Evolutionary conservation across 2,888 invertebrate genomes (phyloP), one percentile per base, ranked within the genome.

Genomic region (Leptodirus hochenwartii): DNA sequence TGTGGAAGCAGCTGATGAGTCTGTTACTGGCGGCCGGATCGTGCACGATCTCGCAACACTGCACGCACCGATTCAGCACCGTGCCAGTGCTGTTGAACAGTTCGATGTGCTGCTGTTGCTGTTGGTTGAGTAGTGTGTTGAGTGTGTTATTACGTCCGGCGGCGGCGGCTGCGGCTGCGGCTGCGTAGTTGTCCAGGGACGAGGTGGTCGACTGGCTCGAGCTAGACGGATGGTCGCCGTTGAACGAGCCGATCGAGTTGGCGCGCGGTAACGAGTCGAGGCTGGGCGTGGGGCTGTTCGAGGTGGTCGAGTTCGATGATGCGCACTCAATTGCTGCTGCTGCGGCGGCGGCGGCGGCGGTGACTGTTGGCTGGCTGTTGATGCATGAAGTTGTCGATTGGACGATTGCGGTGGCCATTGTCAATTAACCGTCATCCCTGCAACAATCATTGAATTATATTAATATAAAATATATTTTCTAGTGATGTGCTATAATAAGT

Each of bases 391-490:
- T n/a, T n/a, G n/a, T n/a, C n/a, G n/a, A n/a, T n/a, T n/a, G n/a
- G n/a, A n/a, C n/a, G n/a, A n/a, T n/a, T n/a, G n/a, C n/a, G 63
- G 85, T 82, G 70, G 82, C 85, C 85, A 85, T 84, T 71, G 79
- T 81, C 75, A 78, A 65, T 75, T 74, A 72, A 74, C 75, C 76
- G 69, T 75, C 77, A 77, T 77, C 75, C 76, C 77, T 77, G 69
- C 20, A 69, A 72, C 58, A 61, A 61, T n/a, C n/a, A n/a, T n/a
- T n/a, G n/a, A n/a, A n/a, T n/a, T n/a, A n/a, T n/a, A 41, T 50
- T 47, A 54, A n/a, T n/a, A n/a, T n/a, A n/a, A n/a, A n/a, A n/a
- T n/a, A n/a, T n/a, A n/a, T n/a, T n/a, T n/a, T n/a, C n/a, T n/a
- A n/a, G n/a, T n/a, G n/a, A n/a, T n/a, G n/a, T n/a, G n/a, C n/a